Evolutionary conservation across 2,888 invertebrate genomes (phyloP).

Genomic region (Xanthorhoe designata): DNA sequence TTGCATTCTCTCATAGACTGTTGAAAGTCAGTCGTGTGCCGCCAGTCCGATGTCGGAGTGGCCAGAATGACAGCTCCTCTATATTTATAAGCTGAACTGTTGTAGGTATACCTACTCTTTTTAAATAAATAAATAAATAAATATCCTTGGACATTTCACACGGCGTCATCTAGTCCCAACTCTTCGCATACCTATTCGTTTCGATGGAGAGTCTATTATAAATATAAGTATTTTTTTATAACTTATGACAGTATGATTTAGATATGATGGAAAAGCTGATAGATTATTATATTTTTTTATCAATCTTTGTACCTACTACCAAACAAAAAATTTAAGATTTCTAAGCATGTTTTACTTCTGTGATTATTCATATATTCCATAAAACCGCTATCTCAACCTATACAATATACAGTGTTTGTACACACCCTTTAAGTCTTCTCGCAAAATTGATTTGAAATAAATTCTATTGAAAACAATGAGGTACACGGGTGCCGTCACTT

Average conservation of each 20-base stretch:
- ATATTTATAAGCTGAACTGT: constrained; percentile 38
- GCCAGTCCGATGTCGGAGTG: constrained; percentile 22
- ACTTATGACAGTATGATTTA: too few species aligned
- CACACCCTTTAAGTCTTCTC: constrained; percentile 30
- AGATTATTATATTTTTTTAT: too few species aligned
- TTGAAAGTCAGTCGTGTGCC: neutral
- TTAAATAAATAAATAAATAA: too few species aligned
- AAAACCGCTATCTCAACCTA: neutral
- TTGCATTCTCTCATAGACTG: too few species aligned
- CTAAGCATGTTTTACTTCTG: neutral
- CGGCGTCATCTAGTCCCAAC: too few species aligned
- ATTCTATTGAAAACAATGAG: constrained; percentile 52
- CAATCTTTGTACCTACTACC: too few species aligned
- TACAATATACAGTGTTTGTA: constrained; percentile 1
- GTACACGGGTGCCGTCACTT: constrained; percentile 34
- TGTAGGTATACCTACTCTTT: neutral
- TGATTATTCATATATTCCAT: neutral
- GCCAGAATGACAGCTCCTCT: constrained; percentile 40
- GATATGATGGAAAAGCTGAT: too few species aligned
- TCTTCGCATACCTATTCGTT: too few species aligned
- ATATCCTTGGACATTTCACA: too few species aligned
- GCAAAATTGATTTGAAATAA: constrained; percentile 41
- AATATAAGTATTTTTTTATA: too few species aligned
- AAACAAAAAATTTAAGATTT: too few species aligned
- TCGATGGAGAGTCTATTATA: too few species aligned